Conservation (phyloP, 2,113 vertebrate genomes). For the Hippopotamus amphibius region DNA sequence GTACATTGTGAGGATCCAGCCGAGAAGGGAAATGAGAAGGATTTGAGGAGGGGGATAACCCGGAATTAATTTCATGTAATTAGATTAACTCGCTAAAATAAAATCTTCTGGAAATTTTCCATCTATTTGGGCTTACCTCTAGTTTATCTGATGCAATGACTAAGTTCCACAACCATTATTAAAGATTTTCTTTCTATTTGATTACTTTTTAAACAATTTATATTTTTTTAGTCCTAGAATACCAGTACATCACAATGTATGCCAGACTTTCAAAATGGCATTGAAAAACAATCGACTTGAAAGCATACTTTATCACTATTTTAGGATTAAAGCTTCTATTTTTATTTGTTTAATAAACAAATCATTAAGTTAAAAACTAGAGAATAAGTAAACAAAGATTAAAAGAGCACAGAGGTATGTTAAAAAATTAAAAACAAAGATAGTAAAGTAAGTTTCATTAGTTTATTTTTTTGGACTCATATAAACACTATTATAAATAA, state of each 20-base stretch:
- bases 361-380: slow-evolving; percentile 3
- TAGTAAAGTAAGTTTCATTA: background rate
- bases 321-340: background rate
- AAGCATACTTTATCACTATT: slow-evolving; percentile 22
- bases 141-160: background rate
- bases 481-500: background rate
- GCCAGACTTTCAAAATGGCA: background rate
- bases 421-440: background rate
- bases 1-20: background rate
- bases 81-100: background rate
- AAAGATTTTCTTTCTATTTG: background rate
- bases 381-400: background rate
- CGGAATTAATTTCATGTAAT: background rate
- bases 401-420: background rate
- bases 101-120: background rate
- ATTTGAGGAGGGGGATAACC: background rate
- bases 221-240: background rate
- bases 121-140: background rate
- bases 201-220: background rate
- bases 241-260: background rate
- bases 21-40: background rate
- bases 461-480: background rate
- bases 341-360: background rate
- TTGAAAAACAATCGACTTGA: background rate
- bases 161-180: background rate